Base-by-base conservation (phyloP, 2,113 vertebrate genomes). In the Sigmodon hispidus region DNA sequence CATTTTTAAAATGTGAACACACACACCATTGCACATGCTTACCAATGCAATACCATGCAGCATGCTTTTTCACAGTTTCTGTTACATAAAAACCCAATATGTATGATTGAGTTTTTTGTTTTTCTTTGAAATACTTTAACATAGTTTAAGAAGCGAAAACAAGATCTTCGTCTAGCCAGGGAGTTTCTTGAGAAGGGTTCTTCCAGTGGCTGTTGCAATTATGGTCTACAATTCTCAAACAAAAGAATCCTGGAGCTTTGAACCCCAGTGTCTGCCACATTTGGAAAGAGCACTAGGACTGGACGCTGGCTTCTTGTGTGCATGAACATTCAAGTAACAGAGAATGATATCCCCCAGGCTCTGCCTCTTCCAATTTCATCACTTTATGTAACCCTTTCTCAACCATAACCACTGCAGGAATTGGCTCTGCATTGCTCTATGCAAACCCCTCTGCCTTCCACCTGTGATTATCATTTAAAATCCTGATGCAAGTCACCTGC, bases 331-430 rank as follows among this genome's bases (percentile, higher is more conserved):
- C 92, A 96, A 84, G 89, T 83, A 96, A 96, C 92, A 96, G 50
- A 97, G 85, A 96, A 87, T 96, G 96, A 97, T 96, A 92, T 96
- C 73, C 97, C 98, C 95, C 12, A 55, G 97, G 97, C 93, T 95
- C 97, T 98, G 97, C 93, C 94, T 92, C 77, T 79, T 94, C 93
- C 79, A 70, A 94, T 98, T 96, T 97, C 94, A 59, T 98, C 96
- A 95, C 43, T 31, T 98, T 98, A 98, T 91, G 65, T 96, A 97
- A 98, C 69, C 89, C 67, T 80, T 97, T 72, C 29, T 34, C 26
- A 43, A 96, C 94, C 94, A 91, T 67, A 95, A 97, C 93, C 90
- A 10, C 96, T 92, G 88, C 92, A 50, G 52, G 90, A 55, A 73
- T 0, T 0, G 21, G 36, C 75, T 10, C 5, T 3, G 1, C 9